Conservation (phyloP, 1,140 invertebrate genomes). For the Heliconius eleuchia region DNA sequence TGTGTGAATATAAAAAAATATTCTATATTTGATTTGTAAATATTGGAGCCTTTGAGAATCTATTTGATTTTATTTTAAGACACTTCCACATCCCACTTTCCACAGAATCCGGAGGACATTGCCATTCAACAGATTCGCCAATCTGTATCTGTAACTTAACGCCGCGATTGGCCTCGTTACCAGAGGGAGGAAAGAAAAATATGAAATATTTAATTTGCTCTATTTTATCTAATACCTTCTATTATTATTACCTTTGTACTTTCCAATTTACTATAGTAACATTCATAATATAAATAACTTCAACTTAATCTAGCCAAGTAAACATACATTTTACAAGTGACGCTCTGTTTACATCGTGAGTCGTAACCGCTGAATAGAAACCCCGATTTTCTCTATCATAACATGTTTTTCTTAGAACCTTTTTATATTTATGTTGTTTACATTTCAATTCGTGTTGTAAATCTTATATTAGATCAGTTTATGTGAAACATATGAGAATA, state of each 20-base stretch:
- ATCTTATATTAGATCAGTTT: slow-evolving; percentile 8
- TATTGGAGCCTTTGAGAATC: too few relatives aligned
- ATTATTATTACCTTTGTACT: neutral
- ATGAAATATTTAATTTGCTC: neutral
- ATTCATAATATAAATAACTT: slow-evolving; percentile 3
- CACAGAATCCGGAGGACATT: too few relatives aligned
- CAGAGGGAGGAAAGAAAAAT: too few relatives aligned
- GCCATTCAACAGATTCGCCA: too few relatives aligned
- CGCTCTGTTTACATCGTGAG: slow-evolving; percentile 20
- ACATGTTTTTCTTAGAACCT: slow-evolving; percentile 28
- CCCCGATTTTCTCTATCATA: slow-evolving; percentile 21
- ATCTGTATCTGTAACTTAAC: too few relatives aligned
- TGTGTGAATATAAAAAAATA: too few relatives aligned
- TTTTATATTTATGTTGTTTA: slow-evolving; percentile 15
- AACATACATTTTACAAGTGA: slow-evolving; percentile 25
- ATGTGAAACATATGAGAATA: neutral
- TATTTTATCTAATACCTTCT: neutral
- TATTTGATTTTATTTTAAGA: too few relatives aligned
- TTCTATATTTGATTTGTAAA: too few relatives aligned
- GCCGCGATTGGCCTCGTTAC: too few relatives aligned
- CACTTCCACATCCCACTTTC: too few relatives aligned
- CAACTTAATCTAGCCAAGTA: neutral
- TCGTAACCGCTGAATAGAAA: slow-evolving; percentile 20
- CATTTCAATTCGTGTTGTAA: neutral
- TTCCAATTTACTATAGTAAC: neutral